Evolutionary conservation across 2,888 invertebrate genomes (phyloP).

Genomic region (Odontomyia ornata): DNA sequence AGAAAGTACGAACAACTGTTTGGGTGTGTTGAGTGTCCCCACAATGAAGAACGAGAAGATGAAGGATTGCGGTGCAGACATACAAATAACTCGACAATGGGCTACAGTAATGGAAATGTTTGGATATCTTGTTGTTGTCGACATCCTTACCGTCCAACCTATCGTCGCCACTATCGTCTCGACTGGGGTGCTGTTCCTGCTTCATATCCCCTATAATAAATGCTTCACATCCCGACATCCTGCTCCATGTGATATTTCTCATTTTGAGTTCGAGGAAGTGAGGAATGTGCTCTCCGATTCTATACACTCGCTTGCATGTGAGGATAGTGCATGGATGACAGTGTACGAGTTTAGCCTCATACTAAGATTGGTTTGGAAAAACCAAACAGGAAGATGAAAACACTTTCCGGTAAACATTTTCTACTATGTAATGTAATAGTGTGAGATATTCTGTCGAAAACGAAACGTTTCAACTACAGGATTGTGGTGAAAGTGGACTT

Average conservation of each 20-base stretch:
- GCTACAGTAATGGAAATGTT: slow-evolving; percentile 8
- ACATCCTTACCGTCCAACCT: neutral
- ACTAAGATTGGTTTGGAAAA: neutral
- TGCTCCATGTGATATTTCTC: slow-evolving; percentile 31
- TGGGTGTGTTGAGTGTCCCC: neutral
- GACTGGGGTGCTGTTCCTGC: neutral
- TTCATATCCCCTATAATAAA: slow-evolving; percentile 30
- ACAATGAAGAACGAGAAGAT: neutral
- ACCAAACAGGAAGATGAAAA: slow-evolving; percentile 41
- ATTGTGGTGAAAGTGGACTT: slow-evolving; percentile 25
- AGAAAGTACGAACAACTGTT: neutral
- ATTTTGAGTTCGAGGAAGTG: neutral
- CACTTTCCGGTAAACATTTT: slow-evolving; percentile 31
- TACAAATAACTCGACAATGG: slow-evolving; percentile 20
- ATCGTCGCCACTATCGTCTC: neutral
- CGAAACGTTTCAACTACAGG: neutral
- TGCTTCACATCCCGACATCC: slow-evolving; percentile 30
- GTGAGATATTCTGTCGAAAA: slow-evolving; percentile 3
- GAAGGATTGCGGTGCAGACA: slow-evolving; percentile 24
- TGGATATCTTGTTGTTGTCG: slow-evolving; percentile 32
- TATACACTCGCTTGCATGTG: neutral
- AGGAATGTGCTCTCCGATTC: slow-evolving; percentile 4
- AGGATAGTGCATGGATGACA: neutral
- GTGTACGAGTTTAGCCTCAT: no score
- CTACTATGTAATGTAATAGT: neutral